Evolutionary conservation across 1,140 invertebrate species (phyloP).

Genomic region (Ylistrum balloti): DNA sequence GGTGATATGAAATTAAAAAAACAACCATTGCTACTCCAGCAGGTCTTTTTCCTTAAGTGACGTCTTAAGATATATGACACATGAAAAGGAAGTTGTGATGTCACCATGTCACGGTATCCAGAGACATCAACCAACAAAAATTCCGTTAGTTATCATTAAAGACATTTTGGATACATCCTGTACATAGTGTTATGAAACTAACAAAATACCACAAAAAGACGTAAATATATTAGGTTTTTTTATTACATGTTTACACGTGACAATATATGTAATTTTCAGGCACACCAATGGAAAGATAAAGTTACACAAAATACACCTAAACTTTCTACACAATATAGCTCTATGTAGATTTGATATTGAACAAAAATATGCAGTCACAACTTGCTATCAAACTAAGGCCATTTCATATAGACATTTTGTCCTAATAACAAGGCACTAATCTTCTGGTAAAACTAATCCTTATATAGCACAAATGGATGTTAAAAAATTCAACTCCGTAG

Average conservation of each 20-base stretch:
- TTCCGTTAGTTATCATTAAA: no score
- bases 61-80: no score
- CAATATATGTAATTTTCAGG: background rate
- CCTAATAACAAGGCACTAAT: background rate
- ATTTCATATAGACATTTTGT: background rate
- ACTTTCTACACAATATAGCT: background rate
- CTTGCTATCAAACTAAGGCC: background rate
- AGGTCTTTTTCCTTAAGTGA: no score
- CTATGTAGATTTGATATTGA: background rate
- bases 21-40: no score
- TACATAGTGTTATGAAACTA: no score
- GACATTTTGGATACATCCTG: no score
- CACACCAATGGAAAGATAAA: background rate
- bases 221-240: background rate
- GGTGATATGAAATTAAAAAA: no score
- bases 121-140: no score
- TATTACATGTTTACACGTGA: background rate
- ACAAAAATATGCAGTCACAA: background rate
- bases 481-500: no score
- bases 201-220: background rate
- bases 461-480: no score
- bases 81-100: no score
- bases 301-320: background rate
- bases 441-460: background rate
- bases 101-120: no score